These are phyloP conservation scores for Anabas testudineus DNA, from an alignment of 2,797 vertebrate genomes.

Conservation along the genomic window DNA sequence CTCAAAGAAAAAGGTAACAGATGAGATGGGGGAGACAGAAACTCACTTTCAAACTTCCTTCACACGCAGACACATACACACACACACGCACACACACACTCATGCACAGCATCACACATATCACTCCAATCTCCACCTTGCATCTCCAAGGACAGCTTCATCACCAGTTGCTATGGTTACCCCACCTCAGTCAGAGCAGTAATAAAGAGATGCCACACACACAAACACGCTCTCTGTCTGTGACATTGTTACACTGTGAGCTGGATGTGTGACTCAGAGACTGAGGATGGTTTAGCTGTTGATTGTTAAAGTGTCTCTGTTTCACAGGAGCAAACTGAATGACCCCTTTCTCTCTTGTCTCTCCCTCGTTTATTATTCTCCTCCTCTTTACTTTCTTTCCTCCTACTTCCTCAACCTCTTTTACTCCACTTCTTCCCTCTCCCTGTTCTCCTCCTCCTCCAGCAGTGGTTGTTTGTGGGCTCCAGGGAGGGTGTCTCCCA, in stretches of 20 bases:
- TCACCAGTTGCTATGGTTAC: constrained; percentile 83
- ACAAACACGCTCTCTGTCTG: constrained; percentile 10
- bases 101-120: constrained; percentile 50
- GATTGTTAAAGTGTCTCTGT: constrained; percentile 25
- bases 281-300: constrained; percentile 36
- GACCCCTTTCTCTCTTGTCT: constrained; percentile 4
- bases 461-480: constrained; percentile 86
- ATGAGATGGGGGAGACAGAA: constrained; percentile 38
- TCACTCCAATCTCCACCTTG: constrained; percentile 68
- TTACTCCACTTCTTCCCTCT: neutral
- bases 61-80: constrained; percentile 29
- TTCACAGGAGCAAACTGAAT: constrained; percentile 20
- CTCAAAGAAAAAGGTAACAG: constrained; percentile 88
- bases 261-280: constrained; percentile 38
- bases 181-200: constrained; percentile 58
- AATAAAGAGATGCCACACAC: constrained; percentile 56
- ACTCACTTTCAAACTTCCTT: constrained; percentile 53
- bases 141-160: constrained; percentile 78
- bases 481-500: constrained; percentile 87
- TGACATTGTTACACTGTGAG: constrained; percentile 38
- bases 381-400: neutral
- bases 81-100: constrained; percentile 19
- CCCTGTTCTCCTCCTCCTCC: constrained; percentile 9
- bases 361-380: constrained; percentile 2
- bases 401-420: neutral